phyloP scores from a whole-genome alignment of 2,797 vertebrate genomes.

The Neoniphon sammara region DNA sequence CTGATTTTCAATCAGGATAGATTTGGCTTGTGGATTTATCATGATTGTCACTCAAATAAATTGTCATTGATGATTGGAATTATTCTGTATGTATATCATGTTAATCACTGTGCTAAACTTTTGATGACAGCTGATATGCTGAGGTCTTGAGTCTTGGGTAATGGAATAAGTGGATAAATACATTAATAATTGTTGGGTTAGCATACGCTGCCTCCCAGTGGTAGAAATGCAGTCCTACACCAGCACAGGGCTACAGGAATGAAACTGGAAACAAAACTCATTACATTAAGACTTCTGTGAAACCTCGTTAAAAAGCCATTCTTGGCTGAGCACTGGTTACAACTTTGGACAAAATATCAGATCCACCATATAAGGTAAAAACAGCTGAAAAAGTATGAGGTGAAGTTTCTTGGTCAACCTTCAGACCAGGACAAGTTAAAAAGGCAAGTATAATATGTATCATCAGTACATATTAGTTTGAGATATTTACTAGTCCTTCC shows the following conservation, averaged over 20 bases:
- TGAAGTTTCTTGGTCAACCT: background rate
- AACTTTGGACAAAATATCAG: too few species aligned
- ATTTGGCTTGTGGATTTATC: background rate
- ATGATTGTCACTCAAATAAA: background rate
- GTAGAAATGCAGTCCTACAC: constrained; percentile 18
- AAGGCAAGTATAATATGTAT: background rate
- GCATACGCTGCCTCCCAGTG: constrained; percentile 75
- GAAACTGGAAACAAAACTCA: background rate
- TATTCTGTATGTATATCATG: background rate
- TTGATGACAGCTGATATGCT: background rate
- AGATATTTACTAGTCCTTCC: too few species aligned
- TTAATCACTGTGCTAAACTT: background rate
- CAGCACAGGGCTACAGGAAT: background rate
- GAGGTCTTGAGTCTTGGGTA: background rate
- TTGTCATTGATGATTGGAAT: background rate
- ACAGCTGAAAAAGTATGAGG: background rate
- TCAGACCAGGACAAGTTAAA: background rate
- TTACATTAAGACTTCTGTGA: background rate
- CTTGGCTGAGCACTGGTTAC: too few species aligned
- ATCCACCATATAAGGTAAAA: background rate
- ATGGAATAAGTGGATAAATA: background rate
- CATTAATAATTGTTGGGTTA: constrained; percentile 14
- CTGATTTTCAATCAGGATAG: too few species aligned
- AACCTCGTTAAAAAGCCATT: too few species aligned
- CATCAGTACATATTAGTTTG: too few species aligned